phyloP scores from a whole-genome alignment of 2,113 vertebrate genomes.

The Pongo abelii region DNA sequence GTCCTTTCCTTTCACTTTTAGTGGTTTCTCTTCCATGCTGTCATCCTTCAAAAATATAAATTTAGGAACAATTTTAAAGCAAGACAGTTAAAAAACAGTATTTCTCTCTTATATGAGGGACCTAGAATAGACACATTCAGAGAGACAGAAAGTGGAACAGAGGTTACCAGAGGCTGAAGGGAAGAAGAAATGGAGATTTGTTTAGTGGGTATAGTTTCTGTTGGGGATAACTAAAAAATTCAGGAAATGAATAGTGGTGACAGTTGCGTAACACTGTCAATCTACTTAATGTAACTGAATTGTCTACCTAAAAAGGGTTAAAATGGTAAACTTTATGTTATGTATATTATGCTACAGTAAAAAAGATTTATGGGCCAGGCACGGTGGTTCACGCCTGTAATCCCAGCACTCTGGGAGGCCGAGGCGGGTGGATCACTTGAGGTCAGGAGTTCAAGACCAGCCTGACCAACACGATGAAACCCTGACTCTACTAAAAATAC shows the following conservation, averaged over 20 bases:
- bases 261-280: neutral
- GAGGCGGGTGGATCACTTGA: no score
- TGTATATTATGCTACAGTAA: neutral
- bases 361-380: neutral
- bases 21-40: constrained; percentile 91
- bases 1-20: constrained; percentile 95
- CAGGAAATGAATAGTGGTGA: neutral
- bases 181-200: neutral
- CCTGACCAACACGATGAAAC: no score
- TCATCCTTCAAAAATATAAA: constrained; percentile 88
- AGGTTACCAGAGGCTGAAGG: neutral
- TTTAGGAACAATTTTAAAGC: constrained; percentile 32
- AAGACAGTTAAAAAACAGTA: constrained; percentile 39
- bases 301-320: neutral
- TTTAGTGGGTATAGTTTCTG: neutral
- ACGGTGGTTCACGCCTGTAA: no score
- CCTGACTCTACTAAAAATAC: no score
- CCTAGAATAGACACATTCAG: neutral
- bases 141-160: neutral
- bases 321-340: neutral
- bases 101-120: neutral
- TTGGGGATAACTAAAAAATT: neutral
- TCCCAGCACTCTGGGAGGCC: no score
- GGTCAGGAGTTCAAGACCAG: no score
- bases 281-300: neutral